Evolutionary conservation across 1,140 invertebrate genomes (phyloP).

Genomic region (Tetranychus cinnabarinus): DNA sequence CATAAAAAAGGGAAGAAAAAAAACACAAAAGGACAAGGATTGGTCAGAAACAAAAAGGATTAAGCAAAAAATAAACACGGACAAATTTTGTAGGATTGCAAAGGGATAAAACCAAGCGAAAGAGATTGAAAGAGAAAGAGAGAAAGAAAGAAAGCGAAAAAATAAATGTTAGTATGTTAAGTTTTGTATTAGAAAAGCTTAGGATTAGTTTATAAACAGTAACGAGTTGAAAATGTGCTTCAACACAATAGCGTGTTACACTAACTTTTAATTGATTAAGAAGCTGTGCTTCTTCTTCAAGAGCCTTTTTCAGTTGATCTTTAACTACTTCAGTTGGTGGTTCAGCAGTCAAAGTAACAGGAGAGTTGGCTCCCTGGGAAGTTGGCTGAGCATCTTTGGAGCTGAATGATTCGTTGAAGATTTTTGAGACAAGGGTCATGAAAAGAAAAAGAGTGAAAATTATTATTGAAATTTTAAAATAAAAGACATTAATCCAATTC

Average conservation of each 20-base stretch:
- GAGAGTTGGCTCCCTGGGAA: not conserved
- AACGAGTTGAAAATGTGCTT: not conserved
- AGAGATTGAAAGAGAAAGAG: conserved; percentile 2
- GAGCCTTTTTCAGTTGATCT: conserved; percentile 57
- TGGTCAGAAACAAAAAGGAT: not conserved
- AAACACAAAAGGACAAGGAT: too few relatives aligned
- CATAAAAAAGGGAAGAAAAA: too few relatives aligned
- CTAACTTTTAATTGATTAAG: conserved; percentile 82
- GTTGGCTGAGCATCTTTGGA: not conserved
- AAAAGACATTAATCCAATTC: too few relatives aligned
- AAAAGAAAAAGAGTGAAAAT: too few relatives aligned
- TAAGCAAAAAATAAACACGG: too few relatives aligned
- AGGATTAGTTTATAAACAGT: not conserved
- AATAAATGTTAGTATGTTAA: not conserved
- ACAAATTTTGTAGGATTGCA: not conserved
- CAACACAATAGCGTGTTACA: not conserved
- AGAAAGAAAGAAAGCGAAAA: conserved; percentile 7
- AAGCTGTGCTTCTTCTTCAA: conserved; percentile 81
- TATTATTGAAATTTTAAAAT: too few relatives aligned
- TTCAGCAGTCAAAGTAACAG: not conserved
- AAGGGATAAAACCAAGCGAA: not conserved
- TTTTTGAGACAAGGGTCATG: too few relatives aligned
- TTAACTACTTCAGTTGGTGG: conserved; percentile 24
- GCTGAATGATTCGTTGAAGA: not conserved
- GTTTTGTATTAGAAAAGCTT: not conserved